These are phyloP conservation scores for Phacellophora camtschatica DNA, from an alignment of 30 jellyfish, hydroid and myxozoan genomes.

Conservation along the genomic window DNA sequence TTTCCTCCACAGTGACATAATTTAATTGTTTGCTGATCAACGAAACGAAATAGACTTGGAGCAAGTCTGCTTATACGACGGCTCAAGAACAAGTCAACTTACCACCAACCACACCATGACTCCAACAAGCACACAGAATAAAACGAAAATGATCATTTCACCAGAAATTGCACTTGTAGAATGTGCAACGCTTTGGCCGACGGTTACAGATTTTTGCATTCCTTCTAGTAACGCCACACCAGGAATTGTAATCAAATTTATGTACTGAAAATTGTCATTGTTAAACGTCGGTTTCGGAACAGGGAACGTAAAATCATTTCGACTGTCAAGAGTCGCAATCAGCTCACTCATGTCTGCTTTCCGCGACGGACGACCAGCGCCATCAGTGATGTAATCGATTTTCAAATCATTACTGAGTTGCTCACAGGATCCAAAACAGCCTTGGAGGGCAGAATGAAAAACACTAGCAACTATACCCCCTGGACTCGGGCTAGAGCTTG, in stretches of 20 bases:
- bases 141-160: background rate
- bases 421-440: background rate
- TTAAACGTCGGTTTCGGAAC: background rate
- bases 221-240: conserved; percentile 34
- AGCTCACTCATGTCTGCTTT: background rate
- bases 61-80: no score
- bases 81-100: no score
- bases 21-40: no score
- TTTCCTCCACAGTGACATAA: no score
- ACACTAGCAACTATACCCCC: background rate
- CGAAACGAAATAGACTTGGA: no score
- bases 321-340: background rate
- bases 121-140: conserved; percentile 37
- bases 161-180: background rate
- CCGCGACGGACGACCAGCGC: background rate
- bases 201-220: background rate
- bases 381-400: background rate
- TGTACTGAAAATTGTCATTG: background rate
- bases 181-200: background rate
- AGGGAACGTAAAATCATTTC: conserved; percentile 1
- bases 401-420: background rate
- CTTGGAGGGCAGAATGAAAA: background rate
- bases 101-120: conserved; percentile 52
- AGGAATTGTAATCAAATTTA: conserved; percentile 10
- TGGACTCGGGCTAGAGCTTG: background rate